Evolutionary conservation across 2,797 vertebrate species (phyloP), one percentile per base, ranked within the genome.

Genomic region (Harpagifer antarcticus): DNA sequence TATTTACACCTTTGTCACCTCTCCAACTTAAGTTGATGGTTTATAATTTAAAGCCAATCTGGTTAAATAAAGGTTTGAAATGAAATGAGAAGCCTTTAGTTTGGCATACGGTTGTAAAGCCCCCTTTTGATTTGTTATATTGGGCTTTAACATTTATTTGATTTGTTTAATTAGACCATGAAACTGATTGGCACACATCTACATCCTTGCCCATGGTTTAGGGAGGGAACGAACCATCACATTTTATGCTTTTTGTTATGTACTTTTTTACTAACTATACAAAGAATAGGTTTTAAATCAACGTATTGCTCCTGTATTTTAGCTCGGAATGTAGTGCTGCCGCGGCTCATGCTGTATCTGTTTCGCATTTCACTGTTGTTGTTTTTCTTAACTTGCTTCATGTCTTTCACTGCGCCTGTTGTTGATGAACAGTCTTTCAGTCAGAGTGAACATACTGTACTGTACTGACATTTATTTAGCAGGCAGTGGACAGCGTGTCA

Each of bases 311-410:
- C 1, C 5, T 53, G 20, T 69, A 55, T 67, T 59, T 70, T 72
- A 73, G 48, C 59, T 79, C 63, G 50, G 43, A 59, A 52, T 33
- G 50, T 57, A 64, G 37, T 68, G 53, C 40, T 53, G n/a, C 68
- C 57, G 56, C 45, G 53, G 49, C 71, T 74, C 43, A 33, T 57
- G 56, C 47, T 23, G 19, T 49, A 62, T 66, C 78, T 76, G 54
- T 80, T 68, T 80, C 76, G 15, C 27, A 54, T 63, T 74, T 58
- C 52, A 66, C 68, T 68, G 65, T 47, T n/a, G 76, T 40, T 50
- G 67, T 78, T 74, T 81, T 49, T 61, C 68, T 64, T 37, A 37
- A 37, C 33, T 72, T 66, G 61, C 79, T 79, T 79, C 44, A 52
- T 72, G 64, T 80, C 20, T 64, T 43, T 71, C 54, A 17, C 72